These are phyloP conservation scores for Carcharodon carcharias DNA, from an alignment of 2,797 vertebrate genomes.

Conservation along the genomic window DNA sequence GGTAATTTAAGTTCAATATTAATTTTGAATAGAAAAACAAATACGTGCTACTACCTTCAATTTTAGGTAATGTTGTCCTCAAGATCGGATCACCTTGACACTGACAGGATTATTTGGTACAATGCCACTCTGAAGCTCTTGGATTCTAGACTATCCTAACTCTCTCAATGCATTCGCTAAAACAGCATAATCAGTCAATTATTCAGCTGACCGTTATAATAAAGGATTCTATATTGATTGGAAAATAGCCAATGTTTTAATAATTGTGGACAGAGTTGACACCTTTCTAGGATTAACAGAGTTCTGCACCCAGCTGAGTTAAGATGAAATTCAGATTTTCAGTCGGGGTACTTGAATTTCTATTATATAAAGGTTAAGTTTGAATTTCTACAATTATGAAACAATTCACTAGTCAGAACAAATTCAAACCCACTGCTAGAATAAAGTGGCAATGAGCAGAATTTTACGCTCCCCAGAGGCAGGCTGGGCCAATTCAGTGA, in stretches of 20 bases:
- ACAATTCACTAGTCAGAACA: background rate
- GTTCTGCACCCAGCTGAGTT: background rate
- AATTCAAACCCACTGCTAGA: background rate
- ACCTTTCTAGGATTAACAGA: background rate
- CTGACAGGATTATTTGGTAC: background rate
- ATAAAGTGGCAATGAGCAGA: background rate
- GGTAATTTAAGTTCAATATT: background rate
- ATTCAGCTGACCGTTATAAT: background rate
- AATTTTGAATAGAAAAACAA: background rate
- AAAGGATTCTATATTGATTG: background rate
- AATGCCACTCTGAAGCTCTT: background rate
- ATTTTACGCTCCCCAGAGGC: no score
- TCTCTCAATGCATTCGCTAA: background rate
- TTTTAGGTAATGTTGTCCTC: background rate
- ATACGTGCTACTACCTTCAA: no score
- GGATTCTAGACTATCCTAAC: background rate
- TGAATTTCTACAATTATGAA: background rate
- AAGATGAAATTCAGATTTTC: background rate
- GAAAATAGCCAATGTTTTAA: background rate
- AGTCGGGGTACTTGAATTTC: background rate
- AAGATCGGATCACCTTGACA: background rate
- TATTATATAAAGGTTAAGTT: background rate
- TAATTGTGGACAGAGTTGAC: background rate
- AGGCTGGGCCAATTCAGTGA: no score
- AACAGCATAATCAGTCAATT: conserved; percentile 12